These are phyloP conservation scores for Hirundo rustica DNA, from an alignment of 2,797 vertebrate species.

Conservation along the genomic window DNA sequence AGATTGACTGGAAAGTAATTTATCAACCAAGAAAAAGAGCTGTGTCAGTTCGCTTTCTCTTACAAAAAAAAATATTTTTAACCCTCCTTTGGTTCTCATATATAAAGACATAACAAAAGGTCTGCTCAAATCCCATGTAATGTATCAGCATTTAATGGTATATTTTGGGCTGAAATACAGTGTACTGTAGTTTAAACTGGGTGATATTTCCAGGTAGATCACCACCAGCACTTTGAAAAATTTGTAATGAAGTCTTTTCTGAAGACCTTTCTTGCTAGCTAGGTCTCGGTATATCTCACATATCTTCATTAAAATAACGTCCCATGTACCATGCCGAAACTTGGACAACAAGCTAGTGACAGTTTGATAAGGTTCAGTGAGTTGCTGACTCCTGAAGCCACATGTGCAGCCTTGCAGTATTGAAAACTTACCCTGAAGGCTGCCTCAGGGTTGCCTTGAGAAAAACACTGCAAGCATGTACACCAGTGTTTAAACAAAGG, in stretches of 20 bases:
- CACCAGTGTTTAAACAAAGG: background rate
- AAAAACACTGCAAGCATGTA: background rate
- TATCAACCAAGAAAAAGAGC: background rate
- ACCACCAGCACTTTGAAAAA: background rate
- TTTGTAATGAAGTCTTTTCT: background rate
- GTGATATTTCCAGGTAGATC: background rate
- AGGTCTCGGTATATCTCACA: background rate
- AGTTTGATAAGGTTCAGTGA: background rate
- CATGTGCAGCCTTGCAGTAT: background rate
- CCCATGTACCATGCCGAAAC: background rate
- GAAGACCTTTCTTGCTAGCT: background rate
- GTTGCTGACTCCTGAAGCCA: background rate
- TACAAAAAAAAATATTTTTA: background rate
- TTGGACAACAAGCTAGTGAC: background rate
- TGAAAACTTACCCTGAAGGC: background rate
- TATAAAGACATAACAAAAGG: background rate
- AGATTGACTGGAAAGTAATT: background rate
- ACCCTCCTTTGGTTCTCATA: background rate
- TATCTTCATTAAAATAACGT: background rate
- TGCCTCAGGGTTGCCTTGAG: background rate
- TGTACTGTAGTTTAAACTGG: background rate
- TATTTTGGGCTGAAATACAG: background rate
- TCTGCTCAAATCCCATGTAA: background rate
- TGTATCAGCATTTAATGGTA: background rate
- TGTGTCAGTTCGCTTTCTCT: background rate